A percentile compares a stretch with the other conserved stretches of the same genome.
phyloP scores from a whole-genome alignment of 2,797 vertebrate genomes.

The Arrhamphus sclerolepis region DNA sequence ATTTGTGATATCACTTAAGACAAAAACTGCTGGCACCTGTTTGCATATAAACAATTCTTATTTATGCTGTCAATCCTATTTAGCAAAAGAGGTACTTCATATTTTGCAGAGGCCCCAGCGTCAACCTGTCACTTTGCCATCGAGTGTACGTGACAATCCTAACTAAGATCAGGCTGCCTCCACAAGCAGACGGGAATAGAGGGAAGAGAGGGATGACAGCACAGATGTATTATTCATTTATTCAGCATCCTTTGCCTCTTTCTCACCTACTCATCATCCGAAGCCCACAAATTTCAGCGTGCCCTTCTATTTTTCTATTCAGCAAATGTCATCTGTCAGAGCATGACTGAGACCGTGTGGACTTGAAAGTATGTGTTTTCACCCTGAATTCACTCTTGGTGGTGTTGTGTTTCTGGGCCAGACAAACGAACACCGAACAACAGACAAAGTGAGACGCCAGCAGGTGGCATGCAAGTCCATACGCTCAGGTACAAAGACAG shows the following conservation, averaged over 20 bases:
- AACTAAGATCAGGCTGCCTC: slow-evolving; percentile 60
- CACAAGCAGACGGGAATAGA: slow-evolving; percentile 55
- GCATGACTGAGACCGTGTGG: slow-evolving; percentile 50
- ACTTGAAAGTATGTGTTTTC: slow-evolving; percentile 46
- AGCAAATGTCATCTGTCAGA: slow-evolving; percentile 67
- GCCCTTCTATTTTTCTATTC: slow-evolving; percentile 53
- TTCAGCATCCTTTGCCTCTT: slow-evolving; percentile 67
- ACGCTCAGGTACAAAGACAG: slow-evolving; percentile 16
- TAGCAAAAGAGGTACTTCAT: slow-evolving; percentile 41
- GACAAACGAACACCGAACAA: slow-evolving; percentile 3
- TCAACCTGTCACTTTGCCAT: slow-evolving; percentile 58
- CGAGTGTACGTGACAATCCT: slow-evolving; percentile 66
- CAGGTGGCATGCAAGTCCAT: slow-evolving; percentile 12
- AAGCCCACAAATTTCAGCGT: slow-evolving; percentile 31
- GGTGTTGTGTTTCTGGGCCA: slow-evolving; percentile 13
- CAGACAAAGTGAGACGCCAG: slow-evolving; percentile 16
- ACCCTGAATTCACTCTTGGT: slow-evolving; percentile 38
- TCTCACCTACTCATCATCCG: slow-evolving; percentile 57
- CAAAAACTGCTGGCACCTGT: slow-evolving; percentile 34
- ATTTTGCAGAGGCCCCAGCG: slow-evolving; percentile 38
- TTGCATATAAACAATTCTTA: slow-evolving; percentile 61
- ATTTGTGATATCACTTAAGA: slow-evolving; percentile 19
- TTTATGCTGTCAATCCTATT: slow-evolving; percentile 57
- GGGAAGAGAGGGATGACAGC: slow-evolving; percentile 67
- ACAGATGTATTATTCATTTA: slow-evolving; percentile 78